Base-by-base conservation (phyloP, 1,140 invertebrate genomes). In the Drosophila nebulosa region DNA sequence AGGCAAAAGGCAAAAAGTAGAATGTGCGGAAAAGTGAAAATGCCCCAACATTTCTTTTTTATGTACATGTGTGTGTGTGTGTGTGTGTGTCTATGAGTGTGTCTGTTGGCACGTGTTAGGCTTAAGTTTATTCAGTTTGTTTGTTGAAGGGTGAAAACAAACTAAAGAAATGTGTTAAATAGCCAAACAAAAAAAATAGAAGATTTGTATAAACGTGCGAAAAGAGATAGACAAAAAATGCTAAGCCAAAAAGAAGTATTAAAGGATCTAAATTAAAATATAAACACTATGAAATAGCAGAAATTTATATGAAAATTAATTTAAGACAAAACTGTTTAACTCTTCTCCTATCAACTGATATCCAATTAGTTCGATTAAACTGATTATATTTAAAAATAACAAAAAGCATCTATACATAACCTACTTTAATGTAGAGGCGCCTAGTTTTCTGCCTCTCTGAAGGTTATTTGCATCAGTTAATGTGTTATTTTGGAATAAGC, bases 81-180 rank as follows among this genome's bases (percentile, higher is more conserved):
- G 16, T 58, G 16, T 35, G 9, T 61, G 18, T 36, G n/a, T 52
- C 1, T 64, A 27, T 24, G 0, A 32, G 26, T 60, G 21, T 68
- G 9, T 71, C 14, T 62, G 39, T 50, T 60, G 32, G 79, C 69
- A 74, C 74, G 62, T 83, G 69, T 70, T 64, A 46, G 26, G 39
- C 39, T 46, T 46, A 46, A 46, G 7, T 46, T 46, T 66, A 24
- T 74, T 58, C 62, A 66, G 61, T 64, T 67, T 50, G 27, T 70
- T 78, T 59, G 32, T 50, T 52, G 24, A 16, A 4, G 50, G 55
- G 14, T 27, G n/a, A 52, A 69, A 69, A 73, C 59, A 46, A 69
- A 69, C 32, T 59, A 32, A 18, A 51, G 18, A 64, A 70, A 61
- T 65, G 39, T 74, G 71, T 70, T 51, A 22, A 70, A 21, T 50